Evolutionary conservation across 2,888 invertebrate genomes (phyloP).

Genomic region (Mechanitis messenoides): DNA sequence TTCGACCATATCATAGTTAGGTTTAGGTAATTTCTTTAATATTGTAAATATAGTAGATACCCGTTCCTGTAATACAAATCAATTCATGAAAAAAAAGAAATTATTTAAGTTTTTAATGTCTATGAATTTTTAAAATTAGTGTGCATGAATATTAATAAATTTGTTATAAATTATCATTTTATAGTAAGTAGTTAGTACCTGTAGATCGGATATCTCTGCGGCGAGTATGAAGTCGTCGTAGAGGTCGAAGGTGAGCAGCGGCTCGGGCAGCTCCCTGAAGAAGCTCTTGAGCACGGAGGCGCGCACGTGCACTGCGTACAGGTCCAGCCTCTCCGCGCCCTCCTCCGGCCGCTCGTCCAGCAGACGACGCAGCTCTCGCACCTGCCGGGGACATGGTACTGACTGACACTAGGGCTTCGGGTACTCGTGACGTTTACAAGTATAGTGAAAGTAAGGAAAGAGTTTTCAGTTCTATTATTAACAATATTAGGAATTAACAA

Average conservation of each 20-base stretch:
- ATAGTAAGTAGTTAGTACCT: background rate
- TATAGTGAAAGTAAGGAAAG: too few relatives aligned
- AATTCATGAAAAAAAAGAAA: too few relatives aligned
- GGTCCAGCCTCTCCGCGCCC: constrained; percentile 82
- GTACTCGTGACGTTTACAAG: too few relatives aligned
- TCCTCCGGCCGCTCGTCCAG: constrained; percentile 86
- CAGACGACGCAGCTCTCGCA: constrained; percentile 83
- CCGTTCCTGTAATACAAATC: constrained; percentile 75
- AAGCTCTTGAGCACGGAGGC: constrained; percentile 93
- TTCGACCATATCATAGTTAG: constrained; percentile 93
- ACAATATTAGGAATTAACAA: too few relatives aligned
- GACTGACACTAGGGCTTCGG: background rate
- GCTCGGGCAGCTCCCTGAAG: constrained; percentile 95
- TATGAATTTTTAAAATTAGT: too few relatives aligned
- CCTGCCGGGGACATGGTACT: constrained; percentile 46
- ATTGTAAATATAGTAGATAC: constrained; percentile 90
- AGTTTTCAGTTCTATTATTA: too few relatives aligned
- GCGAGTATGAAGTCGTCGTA: constrained; percentile 96
- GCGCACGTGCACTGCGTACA: constrained; percentile 92
- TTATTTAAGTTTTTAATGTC: too few relatives aligned
- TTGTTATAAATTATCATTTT: too few relatives aligned
- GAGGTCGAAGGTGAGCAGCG: constrained; percentile 92
- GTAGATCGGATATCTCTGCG: constrained; percentile 86
- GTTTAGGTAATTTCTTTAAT: constrained; percentile 90
- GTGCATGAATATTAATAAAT: too few relatives aligned